Base-by-base conservation (phyloP, 1,140 invertebrate species). In the Diploscapter pachys region DNA sequence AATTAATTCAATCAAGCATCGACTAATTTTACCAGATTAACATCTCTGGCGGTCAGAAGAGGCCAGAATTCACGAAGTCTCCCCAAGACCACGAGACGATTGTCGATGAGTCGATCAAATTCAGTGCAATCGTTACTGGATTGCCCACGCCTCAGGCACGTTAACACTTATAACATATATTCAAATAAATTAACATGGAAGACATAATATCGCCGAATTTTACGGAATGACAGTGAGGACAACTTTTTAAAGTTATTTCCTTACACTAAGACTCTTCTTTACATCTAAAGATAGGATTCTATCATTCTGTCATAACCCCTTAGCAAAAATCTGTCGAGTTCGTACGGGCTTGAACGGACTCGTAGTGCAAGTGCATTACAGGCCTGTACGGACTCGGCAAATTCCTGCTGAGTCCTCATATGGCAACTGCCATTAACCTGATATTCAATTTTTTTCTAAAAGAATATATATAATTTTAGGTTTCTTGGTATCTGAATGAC, bases 111-210 rank as follows among this genome's bases (percentile, higher is more conserved):
- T 82, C 80, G 9, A 85, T 86, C 66, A 86, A 83, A 78, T 86
- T 88, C 75, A 84, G 81, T 61, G 94, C 93, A 11, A 92, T 92
- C 88, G 93, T 96, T 6, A 91, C 90, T 3, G 95, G 94, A 13
- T 91, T 92, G 86, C 94, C 95, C 49, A 89, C 90, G 9, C 94
- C 94, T 3, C 91, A 67, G 66, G 66, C 66, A 68, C 57, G 66
- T 6, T 52, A 6, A 5, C 57, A 52, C 11, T 64, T 64, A 13
- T 64, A 5, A 48, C 51, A 9, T 59, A 59, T 59, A 59, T 31
- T 31, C 31, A 31, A 31, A 31, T 31, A 31, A 31, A 31, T 31
- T 31, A 31, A 31, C 31, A 31, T 31, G 31, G 31, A 31, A 31
- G 31, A 31, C 31, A 31, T 31, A 31, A 31, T 31, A 31, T 31